Base-by-base conservation (phyloP, 2,113 vertebrate species). In the Camelus dromedarius region DNA sequence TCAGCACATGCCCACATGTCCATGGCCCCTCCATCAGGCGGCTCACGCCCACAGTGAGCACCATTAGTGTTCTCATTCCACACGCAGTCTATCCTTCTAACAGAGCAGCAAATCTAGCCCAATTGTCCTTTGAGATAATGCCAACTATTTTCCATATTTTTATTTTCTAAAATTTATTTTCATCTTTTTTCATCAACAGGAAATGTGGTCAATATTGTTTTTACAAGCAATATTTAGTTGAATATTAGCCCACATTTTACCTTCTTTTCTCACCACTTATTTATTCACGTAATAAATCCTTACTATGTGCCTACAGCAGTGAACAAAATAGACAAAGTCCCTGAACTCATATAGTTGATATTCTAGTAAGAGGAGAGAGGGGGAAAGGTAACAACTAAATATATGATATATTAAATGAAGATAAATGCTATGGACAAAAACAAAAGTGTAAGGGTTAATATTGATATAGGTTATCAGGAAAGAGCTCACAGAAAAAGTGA, bases 201-300 rank as follows among this genome's bases (percentile, higher is more conserved):
- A 94, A 94, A 26, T 52, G 4, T 54, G 9, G 16, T 81, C n/a
- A 22, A 19, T 30, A 20, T 79, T 96, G 54, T 85, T 80, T 89
- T 93, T 79, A 90, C 13, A 72, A 79, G 35, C 46, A 90, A 26
- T 72, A 89, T 72, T 62, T 70, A 72, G n/a, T 64, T 96, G 80
- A 64, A 66, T 89, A 66, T 89, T 79, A 48, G 16, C 16, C 6
- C 22, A 4, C 0, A 1, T 84, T 89, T 89, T 64, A 38, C 22
- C 15, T 32, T 83, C 76, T 72, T 62, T 26, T 67, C 19, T 76
- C 69, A 24, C 42, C 38, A 38, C 38, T 75, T 82, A 8, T 50
- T 73, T 81, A 67, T 11, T 50, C 26, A 10, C 52, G 15, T 28
- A 46, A 77, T 72, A 79, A 46, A 46, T 35, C 11, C 15, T 38